Percentiles rank a stretch among this genome's conserved stretches.
phyloP scores from a whole-genome alignment of 2,113 vertebrate species.

The Isichthys henryi region DNA sequence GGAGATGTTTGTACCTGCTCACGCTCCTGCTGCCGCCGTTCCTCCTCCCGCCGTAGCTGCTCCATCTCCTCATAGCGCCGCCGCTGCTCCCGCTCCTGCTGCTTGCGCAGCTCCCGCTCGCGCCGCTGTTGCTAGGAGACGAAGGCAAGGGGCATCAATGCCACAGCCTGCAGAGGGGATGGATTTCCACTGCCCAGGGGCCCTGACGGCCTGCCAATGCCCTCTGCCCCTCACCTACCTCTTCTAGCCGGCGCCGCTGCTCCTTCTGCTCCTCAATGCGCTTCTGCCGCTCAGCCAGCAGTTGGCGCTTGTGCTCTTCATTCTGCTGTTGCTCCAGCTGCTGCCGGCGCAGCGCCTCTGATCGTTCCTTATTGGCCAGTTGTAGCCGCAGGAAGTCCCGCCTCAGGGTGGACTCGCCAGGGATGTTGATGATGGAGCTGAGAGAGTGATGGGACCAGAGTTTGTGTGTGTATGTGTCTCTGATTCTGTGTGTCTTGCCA shows the following conservation, averaged over 20 bases:
- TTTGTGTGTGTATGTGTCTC: background rate
- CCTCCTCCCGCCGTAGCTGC: slow-evolving; percentile 87
- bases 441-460: background rate
- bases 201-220: background rate
- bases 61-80: slow-evolving; percentile 86
- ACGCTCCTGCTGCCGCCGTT: slow-evolving; percentile 84
- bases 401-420: slow-evolving; percentile 86
- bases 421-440: slow-evolving; percentile 94
- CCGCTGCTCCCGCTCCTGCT: slow-evolving; percentile 95
- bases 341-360: slow-evolving; percentile 86
- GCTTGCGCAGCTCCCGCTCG: slow-evolving; percentile 90
- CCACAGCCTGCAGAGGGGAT: background rate
- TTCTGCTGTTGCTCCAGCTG: slow-evolving; percentile 98
- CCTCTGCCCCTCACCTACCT: slow-evolving; percentile 60
- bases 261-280: slow-evolving; percentile 98
- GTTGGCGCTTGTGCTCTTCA: slow-evolving; percentile 90
- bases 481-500: background rate
- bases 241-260: slow-evolving; percentile 86
- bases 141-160: background rate
- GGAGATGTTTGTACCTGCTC: slow-evolving; percentile 73
- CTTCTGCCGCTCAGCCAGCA: slow-evolving; percentile 93
- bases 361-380: slow-evolving; percentile 94
- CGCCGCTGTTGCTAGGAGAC: slow-evolving; percentile 79
- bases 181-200: background rate
- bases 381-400: slow-evolving; percentile 93